Conservation (phyloP, 1,140 invertebrate species). For the Saccostrea glomerata region DNA sequence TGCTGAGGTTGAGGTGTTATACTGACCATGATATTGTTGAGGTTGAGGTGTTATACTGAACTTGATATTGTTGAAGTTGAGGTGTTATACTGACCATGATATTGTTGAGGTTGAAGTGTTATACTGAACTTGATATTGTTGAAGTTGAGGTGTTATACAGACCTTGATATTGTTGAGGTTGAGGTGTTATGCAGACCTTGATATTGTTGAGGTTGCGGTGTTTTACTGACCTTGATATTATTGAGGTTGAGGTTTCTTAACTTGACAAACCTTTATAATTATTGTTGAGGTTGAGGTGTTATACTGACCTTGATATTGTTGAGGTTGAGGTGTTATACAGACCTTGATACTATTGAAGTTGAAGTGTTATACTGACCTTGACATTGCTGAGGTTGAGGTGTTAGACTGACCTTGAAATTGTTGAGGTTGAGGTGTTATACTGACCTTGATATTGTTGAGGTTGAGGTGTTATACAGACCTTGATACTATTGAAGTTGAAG, state of each 20-base stretch:
- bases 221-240: slow-evolving; percentile 76
- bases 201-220: not conserved
- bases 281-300: too few relatives aligned
- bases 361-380: not conserved
- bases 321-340: too few relatives aligned
- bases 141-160: not conserved
- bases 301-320: not conserved
- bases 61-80: not conserved
- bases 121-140: not conserved
- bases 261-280: too few relatives aligned
- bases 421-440: not conserved
- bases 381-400: not conserved
- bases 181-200: not conserved
- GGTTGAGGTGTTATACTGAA: not conserved
- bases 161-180: not conserved
- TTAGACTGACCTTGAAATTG: too few relatives aligned
- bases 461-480: not conserved
- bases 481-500: not conserved
- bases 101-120: not conserved
- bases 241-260: slow-evolving; percentile 66
- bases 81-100: not conserved
- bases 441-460: not conserved
- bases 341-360: not conserved
- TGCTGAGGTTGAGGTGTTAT: too few relatives aligned
- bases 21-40: not conserved